Percentiles rank a stretch among this genome's conserved stretches.
These are phyloP conservation scores for Phanerotoma sp. DNA, from an alignment of 2,888 invertebrate species.

Conservation along the genomic window DNA sequence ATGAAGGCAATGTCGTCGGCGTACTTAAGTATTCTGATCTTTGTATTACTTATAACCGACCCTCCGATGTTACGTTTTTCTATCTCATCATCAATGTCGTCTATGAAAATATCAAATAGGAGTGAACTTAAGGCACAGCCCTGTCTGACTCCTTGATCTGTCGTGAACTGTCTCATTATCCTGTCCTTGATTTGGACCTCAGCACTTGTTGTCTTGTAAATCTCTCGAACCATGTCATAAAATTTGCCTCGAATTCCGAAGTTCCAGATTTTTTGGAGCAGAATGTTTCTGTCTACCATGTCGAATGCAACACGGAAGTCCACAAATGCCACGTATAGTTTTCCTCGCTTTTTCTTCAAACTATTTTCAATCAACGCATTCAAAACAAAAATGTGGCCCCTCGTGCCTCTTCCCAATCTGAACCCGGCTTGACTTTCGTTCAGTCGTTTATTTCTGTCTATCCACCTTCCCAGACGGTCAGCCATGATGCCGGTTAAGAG, in stretches of 20 bases:
- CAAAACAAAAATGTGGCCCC: background rate
- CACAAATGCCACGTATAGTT: no score
- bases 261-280: background rate
- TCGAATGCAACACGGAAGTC: no score
- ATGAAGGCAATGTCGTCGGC: conserved; percentile 3
- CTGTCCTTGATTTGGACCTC: background rate
- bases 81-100: background rate
- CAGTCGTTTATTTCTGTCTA: background rate
- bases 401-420: background rate
- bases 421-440: background rate
- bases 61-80: background rate
- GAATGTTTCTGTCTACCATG: background rate
- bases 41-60: conserved; percentile 2
- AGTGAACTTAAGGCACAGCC: background rate
- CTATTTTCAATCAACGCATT: background rate
- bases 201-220: background rate
- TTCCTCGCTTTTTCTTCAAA: background rate
- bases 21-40: background rate
- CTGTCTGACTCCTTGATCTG: conserved; percentile 6
- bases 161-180: background rate
- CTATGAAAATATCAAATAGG: background rate
- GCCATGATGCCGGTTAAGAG: background rate
- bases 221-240: background rate
- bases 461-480: background rate
- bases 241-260: background rate